Evolutionary conservation across 2,888 invertebrate species (phyloP), one percentile per base, ranked within the genome.

Genomic region (Macaria notata): DNA sequence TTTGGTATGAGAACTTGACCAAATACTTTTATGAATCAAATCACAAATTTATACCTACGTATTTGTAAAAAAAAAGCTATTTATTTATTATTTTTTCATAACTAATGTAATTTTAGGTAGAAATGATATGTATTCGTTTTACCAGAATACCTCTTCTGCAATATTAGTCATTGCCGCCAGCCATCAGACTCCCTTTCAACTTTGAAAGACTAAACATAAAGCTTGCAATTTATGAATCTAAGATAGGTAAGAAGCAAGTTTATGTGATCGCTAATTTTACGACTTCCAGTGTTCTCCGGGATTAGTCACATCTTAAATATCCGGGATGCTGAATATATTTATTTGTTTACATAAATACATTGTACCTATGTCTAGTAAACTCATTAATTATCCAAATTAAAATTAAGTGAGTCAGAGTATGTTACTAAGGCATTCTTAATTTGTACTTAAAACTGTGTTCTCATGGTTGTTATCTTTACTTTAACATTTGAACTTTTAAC

Each of bases 181-280:
- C 33, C 38, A 19, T n/a, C 39, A 51, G 9, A 31, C 45, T 48
- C 48, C 9, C 19, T 52, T 61, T 54, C 48, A 51, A 54, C 46
- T 56, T 51, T 43, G 42, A 50, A 49, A 56, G 45, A 49, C 46
- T 38, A 38, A 56, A 54, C 58, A 63, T 59, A 55, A 62, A 55
- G 51, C 49, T 49, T 57, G 38, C 56, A 61, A 59, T 66, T 66
- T 64, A 64, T 64, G 63, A 59, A 51, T 49, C 54, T 62, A 57
- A 57, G 59, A 63, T 62, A 63, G 59, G 50, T 54, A 56, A 59
- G 45, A 44, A 53, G 47, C 19, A 51, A 58, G 50, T 64, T 63
- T 62, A 61, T 56, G 49, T 49, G 58, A 61, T 54, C 51, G 54
- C 45, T 59, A 59, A 59, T 59, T 66, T 63, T 46, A 56, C 55